phyloP scores from a whole-genome alignment of 1,140 invertebrate species.

The Antheraea mylitta region DNA sequence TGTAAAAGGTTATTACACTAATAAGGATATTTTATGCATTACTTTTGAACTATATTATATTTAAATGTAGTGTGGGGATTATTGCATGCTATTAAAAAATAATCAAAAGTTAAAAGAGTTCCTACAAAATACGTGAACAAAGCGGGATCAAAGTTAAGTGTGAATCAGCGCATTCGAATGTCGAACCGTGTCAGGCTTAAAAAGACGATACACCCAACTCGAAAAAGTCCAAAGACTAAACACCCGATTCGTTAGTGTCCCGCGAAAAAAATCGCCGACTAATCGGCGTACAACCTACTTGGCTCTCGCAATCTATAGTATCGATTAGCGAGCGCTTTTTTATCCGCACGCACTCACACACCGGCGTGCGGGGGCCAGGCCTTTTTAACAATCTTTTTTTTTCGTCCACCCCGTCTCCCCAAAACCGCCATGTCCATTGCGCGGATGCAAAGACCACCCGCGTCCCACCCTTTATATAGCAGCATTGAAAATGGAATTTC shows the following conservation, averaged over 20 bases:
- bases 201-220: conserved; percentile 49
- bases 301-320: conserved; percentile 75
- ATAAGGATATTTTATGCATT: too few relatives aligned
- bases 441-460: conserved; percentile 75
- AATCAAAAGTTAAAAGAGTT: neutral
- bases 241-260: conserved; percentile 70
- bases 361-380: conserved; percentile 62
- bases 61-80: neutral
- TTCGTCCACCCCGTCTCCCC: conserved; percentile 67
- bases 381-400: conserved; percentile 77
- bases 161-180: conserved; percentile 66
- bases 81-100: neutral
- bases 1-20: too few relatives aligned
- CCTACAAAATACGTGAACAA: conserved; percentile 31
- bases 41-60: too few relatives aligned
- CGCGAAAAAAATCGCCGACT: conserved; percentile 57
- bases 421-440: conserved; percentile 73
- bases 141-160: conserved; percentile 65
- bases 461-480: conserved; percentile 64
- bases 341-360: conserved; percentile 71
- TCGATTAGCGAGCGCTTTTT: conserved; percentile 75
- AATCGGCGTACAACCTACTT: conserved; percentile 71
- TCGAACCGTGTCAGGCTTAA: conserved; percentile 51
- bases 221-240: conserved; percentile 70
- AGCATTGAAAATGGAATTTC: conserved; percentile 78